These are phyloP conservation scores for Triops longicaudatus DNA, from an alignment of 1,140 invertebrate species.

Conservation along the genomic window DNA sequence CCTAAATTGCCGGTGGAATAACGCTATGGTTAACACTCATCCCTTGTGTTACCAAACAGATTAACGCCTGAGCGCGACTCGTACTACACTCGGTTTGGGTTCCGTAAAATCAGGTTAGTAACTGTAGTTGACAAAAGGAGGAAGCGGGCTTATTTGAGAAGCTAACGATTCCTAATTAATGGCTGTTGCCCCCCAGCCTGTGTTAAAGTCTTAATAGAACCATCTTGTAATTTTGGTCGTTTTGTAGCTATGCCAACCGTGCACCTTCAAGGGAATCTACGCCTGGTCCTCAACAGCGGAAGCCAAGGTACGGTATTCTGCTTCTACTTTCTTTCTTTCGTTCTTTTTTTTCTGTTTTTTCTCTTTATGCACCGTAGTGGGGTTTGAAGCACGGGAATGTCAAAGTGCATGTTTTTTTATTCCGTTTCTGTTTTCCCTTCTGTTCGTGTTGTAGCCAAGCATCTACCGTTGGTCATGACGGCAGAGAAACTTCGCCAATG, in stretches of 20 bases:
- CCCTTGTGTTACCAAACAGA: not conserved
- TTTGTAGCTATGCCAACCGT: not conserved
- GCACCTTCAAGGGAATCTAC: slow-evolving; percentile 28
- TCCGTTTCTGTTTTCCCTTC: slow-evolving; percentile 20
- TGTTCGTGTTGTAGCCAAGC: slow-evolving; percentile 28
- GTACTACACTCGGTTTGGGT: slow-evolving; percentile 10
- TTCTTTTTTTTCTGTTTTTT: slow-evolving; percentile 4
- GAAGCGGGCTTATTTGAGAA: not conserved
- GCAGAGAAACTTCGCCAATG: slow-evolving; percentile 34
- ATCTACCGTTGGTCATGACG: slow-evolving; percentile 33
- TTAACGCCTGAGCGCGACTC: slow-evolving; percentile 5
- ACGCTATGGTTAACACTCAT: not conserved
- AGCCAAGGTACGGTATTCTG: slow-evolving; percentile 16
- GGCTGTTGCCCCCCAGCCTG: not conserved
- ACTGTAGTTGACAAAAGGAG: not conserved
- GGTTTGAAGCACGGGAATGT: not conserved
- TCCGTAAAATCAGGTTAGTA: slow-evolving; percentile 7
- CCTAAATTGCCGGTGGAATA: not conserved
- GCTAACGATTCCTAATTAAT: not conserved
- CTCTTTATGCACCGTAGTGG: not conserved
- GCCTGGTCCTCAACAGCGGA: slow-evolving; percentile 28
- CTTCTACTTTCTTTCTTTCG: not conserved
- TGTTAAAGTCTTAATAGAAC: not conserved
- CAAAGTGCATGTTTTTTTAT: not conserved
- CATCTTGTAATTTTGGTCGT: not conserved